Base-by-base conservation (phyloP, 2,888 invertebrate species). In the Nephrotoma flavescens region DNA sequence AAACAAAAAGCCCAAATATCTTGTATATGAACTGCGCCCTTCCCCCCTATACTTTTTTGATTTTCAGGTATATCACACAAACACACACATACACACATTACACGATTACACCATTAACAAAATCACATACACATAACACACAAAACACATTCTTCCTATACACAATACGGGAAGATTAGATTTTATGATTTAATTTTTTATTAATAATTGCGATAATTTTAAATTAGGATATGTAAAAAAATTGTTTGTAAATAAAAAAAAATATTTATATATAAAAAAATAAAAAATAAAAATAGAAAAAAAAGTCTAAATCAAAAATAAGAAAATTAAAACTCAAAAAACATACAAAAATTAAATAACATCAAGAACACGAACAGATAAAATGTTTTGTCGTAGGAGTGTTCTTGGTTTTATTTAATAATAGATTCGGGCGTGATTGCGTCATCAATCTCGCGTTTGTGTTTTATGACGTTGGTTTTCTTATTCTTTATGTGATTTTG, bases 231-330 rank as follows among this genome's bases (percentile, higher is more conserved):
- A 71, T 71, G 71, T 71, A 71, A 71, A 71, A 71, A 71, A 71
- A 71, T 31, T 89, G 89, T 90, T 90, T 90, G 91, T 93, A 93
- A 93, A 93, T 92, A 93, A 93, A 93, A 92, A 92, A 90, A 91
- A 92, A 92, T 42, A 86, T 84, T 52, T 52, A 15, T 71, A 71
- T 11, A 19, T 19, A 19, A 19, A 71, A 71, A 86, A 42, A 85
- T 85, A 86, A 86, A 85, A 41, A 15, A 45, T 85, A 5, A 15
- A 86, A 31, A 31, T 3, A 31, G 0, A 86, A 84, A 92, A 91
- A 89, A 90, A 90, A 88, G 89, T 89, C 88, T 89, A 88, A 89
- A 91, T 90, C 90, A 90, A 90, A 90, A 89, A 89, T 90, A 89
- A 90, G 89, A 90, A 90, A 90, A 90, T 90, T 90, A 90, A 90